Percentiles rank a stretch among this genome's conserved stretches.
These are phyloP conservation scores for Lucilia sericata DNA, from an alignment of 1,140 invertebrate genomes.

Conservation along the genomic window DNA sequence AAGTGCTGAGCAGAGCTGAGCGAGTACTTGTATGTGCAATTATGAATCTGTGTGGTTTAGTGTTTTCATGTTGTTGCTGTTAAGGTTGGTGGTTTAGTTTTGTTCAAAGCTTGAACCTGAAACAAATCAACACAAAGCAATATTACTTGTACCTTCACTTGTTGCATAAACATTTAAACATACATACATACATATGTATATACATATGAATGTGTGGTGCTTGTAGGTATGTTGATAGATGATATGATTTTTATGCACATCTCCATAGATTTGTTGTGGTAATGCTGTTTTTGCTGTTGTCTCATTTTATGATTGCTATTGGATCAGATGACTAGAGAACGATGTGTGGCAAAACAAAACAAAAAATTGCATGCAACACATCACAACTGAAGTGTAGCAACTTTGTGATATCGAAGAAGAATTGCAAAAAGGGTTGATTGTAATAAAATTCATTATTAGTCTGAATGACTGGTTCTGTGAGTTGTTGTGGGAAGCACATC, in stretches of 20 bases:
- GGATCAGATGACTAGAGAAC: background rate
- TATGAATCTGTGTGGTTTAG: background rate
- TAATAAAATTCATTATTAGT: constrained; percentile 42
- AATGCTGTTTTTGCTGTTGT: too few species aligned
- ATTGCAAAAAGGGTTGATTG: constrained; percentile 22
- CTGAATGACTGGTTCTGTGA: constrained; percentile 49
- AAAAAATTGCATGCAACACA: background rate
- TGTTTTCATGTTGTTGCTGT: background rate
- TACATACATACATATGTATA: background rate
- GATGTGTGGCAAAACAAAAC: background rate
- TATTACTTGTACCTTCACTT: background rate
- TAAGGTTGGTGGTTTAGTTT: background rate
- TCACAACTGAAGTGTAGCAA: background rate
- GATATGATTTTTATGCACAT: too few species aligned
- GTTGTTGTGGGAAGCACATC: constrained; percentile 50
- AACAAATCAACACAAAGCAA: background rate
- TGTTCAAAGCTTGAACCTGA: background rate
- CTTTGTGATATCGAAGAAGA: too few species aligned
- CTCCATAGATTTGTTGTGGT: too few species aligned
- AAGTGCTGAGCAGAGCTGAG: background rate
- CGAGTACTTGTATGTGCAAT: background rate
- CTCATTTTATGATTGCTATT: background rate
- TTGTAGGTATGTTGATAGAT: too few species aligned
- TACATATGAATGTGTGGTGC: background rate
- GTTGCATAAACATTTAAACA: background rate